Evolutionary conservation across 2,113 vertebrate genomes (phyloP).

Genomic region (Probosciger aterrimus): DNA sequence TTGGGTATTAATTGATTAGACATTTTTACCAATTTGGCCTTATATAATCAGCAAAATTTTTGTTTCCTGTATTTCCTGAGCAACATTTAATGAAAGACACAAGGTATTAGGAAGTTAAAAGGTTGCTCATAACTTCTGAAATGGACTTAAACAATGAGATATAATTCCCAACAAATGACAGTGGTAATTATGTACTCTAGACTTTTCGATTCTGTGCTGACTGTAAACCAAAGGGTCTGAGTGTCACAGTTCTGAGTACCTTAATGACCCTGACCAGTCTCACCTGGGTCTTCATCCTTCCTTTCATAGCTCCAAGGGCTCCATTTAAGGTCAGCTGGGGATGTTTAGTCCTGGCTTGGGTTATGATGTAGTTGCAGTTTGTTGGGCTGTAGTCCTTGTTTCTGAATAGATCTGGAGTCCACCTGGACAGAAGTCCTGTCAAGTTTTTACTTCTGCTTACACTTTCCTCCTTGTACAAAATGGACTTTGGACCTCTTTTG

Average conservation of each 20-base stretch:
- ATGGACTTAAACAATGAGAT: not conserved
- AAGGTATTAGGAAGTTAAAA: not conserved
- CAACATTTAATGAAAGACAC: not conserved
- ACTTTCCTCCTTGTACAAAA: not conserved
- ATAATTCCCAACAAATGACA: not conserved
- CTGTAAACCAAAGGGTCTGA: not conserved
- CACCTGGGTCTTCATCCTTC: not conserved
- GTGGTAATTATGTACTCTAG: not conserved
- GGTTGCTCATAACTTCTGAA: not conserved
- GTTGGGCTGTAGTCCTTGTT: not conserved
- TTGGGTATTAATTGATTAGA: not conserved
- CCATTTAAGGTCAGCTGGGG: not conserved
- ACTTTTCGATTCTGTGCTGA: not conserved
- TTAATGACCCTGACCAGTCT: not conserved
- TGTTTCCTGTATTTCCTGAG: not conserved
- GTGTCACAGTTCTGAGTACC: not conserved
- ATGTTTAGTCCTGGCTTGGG: not conserved
- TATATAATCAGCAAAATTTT: not conserved
- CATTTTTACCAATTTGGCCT: not conserved
- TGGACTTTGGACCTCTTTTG: not conserved
- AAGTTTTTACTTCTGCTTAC: not conserved
- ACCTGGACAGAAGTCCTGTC: not conserved
- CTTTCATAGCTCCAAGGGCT: not conserved
- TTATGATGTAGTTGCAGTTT: not conserved
- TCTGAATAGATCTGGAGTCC: not conserved